phyloP scores from a whole-genome alignment of 2,888 invertebrate species.

The Parascotia fuliginaria region DNA sequence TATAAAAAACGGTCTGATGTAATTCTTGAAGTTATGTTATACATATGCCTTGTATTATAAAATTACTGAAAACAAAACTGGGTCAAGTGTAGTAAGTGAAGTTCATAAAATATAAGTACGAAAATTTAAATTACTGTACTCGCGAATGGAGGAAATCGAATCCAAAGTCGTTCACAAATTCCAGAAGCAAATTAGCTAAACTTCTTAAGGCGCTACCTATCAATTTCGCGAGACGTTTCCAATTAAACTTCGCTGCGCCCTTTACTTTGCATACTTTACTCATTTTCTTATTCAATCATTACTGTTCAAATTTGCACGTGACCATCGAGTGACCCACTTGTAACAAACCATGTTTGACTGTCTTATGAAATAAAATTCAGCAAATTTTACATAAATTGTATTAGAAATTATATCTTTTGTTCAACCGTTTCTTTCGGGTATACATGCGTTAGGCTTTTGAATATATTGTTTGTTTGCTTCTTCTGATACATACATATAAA shows the following conservation, averaged over 20 bases:
- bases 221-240: slow-evolving; percentile 77
- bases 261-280: slow-evolving; percentile 43
- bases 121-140: slow-evolving; percentile 53
- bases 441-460: no score
- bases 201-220: slow-evolving; percentile 67
- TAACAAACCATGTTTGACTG: no score
- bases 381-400: no score
- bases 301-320: slow-evolving; percentile 24
- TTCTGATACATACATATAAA: no score
- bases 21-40: neutral
- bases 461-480: no score
- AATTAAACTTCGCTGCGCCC: slow-evolving; percentile 75
- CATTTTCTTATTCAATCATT: slow-evolving; percentile 25
- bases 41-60: neutral
- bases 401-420: no score
- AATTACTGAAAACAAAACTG: neutral
- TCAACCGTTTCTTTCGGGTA: no score
- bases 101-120: no score
- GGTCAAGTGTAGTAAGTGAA: no score
- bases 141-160: slow-evolving; percentile 56
- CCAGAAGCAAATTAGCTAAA: slow-evolving; percentile 69
- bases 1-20: neutral
- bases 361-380: no score
- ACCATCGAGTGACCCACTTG: no score
- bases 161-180: slow-evolving; percentile 58